Conservation (phyloP, 2,797 vertebrate genomes). For the Phalanger gymnotis region DNA sequence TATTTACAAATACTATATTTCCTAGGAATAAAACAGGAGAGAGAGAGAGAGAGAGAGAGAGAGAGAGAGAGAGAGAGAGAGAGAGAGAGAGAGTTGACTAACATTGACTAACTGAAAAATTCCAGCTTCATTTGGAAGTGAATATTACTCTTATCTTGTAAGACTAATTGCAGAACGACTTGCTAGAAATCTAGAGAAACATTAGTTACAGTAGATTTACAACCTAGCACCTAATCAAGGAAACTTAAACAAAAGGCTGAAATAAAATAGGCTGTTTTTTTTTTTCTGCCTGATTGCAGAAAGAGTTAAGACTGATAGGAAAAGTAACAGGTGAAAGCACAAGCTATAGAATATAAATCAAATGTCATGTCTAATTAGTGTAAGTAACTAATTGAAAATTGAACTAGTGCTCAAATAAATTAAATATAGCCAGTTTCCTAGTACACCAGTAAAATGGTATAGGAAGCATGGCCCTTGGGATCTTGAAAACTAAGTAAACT, state of each 20-base stretch:
- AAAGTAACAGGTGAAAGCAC: constrained; percentile 63
- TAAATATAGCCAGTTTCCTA: constrained; percentile 61
- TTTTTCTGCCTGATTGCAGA: constrained; percentile 57
- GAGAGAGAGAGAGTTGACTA: not conserved
- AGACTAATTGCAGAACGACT: constrained; percentile 61
- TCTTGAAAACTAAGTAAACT: constrained; percentile 22
- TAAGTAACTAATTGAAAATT: constrained; percentile 75
- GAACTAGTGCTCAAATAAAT: constrained; percentile 48
- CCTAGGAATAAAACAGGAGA: not conserved
- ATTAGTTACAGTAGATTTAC: constrained; percentile 66
- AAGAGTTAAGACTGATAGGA: constrained; percentile 42
- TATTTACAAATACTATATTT: constrained; percentile 15
- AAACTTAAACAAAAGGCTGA: constrained; percentile 59
- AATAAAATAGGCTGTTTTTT: constrained; percentile 53
- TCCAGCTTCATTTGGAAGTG: constrained; percentile 31
- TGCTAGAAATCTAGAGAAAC: constrained; percentile 52
- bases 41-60: not conserved
- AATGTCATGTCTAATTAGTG: constrained; percentile 60
- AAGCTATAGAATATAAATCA: constrained; percentile 72
- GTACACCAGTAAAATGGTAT: constrained; percentile 27
- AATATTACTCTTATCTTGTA: constrained; percentile 37
- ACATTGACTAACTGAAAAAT: constrained; percentile 18
- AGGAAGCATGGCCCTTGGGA: not conserved
- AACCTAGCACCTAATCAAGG: constrained; percentile 53
- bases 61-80: not conserved